Conservation (phyloP, 2,113 vertebrate genomes). For the Salminus brasiliensis region DNA sequence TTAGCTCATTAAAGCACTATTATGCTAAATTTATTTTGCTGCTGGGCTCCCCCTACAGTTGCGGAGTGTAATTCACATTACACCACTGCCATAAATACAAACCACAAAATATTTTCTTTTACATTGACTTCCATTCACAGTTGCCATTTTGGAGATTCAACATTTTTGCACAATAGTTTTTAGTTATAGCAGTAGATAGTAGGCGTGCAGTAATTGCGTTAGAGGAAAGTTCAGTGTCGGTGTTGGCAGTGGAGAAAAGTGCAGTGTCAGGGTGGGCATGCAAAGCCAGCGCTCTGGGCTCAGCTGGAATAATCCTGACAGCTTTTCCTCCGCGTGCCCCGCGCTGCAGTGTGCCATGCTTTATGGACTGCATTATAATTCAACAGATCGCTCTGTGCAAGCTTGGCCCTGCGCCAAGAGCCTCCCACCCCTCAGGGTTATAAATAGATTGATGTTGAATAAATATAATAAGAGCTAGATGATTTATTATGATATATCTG, state of each 20-base stretch:
- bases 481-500: slow-evolving; percentile 55
- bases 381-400: slow-evolving; percentile 57
- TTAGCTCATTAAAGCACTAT: no score
- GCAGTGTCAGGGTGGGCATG: slow-evolving; percentile 70
- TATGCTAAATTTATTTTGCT: no score
- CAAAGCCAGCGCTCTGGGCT: slow-evolving; percentile 45
- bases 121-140: no score
- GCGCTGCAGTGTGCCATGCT: slow-evolving; percentile 36
- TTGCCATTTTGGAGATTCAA: no score
- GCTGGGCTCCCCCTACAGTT: no score
- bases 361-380: slow-evolving; percentile 61
- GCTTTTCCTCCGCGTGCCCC: slow-evolving; percentile 49
- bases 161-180: not conserved
- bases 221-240: not conserved
- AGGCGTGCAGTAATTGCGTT: not conserved
- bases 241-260: slow-evolving; percentile 55
- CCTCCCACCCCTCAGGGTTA: slow-evolving; percentile 46
- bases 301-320: slow-evolving; percentile 70
- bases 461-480: slow-evolving; percentile 55
- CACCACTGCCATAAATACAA: no score
- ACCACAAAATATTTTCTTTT: no score
- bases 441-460: slow-evolving; percentile 57
- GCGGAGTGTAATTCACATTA: no score
- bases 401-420: slow-evolving; percentile 54
- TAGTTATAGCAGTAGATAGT: not conserved